Evolutionary conservation across 2,113 vertebrate species (phyloP).

Genomic region (Aspidoscelis tigris): DNA sequence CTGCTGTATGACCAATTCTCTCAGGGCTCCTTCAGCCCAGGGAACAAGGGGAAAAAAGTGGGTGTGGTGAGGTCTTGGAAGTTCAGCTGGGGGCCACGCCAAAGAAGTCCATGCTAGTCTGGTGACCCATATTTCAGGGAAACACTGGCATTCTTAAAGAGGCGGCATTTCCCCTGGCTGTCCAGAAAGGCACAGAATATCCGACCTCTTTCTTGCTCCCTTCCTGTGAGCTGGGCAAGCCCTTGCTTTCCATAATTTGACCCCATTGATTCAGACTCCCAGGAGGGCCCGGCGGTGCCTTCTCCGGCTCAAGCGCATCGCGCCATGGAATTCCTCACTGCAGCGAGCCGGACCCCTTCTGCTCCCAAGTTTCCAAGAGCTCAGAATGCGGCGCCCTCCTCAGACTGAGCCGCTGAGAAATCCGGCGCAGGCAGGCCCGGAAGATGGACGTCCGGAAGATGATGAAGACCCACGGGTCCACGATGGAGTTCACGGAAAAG

Average conservation of each 20-base stretch:
- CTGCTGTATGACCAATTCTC: too few relatives aligned
- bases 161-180: too few relatives aligned
- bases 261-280: too few relatives aligned
- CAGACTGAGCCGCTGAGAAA: constrained; percentile 60
- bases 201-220: too few relatives aligned
- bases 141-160: too few relatives aligned
- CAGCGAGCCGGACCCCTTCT: not conserved
- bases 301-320: not conserved
- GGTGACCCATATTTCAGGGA: too few relatives aligned
- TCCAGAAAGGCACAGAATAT: too few relatives aligned
- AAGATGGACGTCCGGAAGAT: constrained; percentile 82
- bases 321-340: not conserved
- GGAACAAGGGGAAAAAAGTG: too few relatives aligned
- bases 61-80: too few relatives aligned
- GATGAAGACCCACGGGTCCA: constrained; percentile 85
- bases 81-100: too few relatives aligned
- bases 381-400: rapidly evolving
- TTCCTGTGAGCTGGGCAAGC: not conserved
- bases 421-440: constrained; percentile 67
- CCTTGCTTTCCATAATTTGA: not conserved
- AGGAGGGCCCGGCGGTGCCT: not conserved
- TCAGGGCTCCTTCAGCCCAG: too few relatives aligned
- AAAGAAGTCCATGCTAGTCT: too few relatives aligned
- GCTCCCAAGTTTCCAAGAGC: constrained; percentile 29
- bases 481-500: constrained; percentile 81